Evolutionary conservation across 2,113 vertebrate genomes (phyloP), one percentile per base, ranked within the genome.

Genomic region (Motacilla alba): DNA sequence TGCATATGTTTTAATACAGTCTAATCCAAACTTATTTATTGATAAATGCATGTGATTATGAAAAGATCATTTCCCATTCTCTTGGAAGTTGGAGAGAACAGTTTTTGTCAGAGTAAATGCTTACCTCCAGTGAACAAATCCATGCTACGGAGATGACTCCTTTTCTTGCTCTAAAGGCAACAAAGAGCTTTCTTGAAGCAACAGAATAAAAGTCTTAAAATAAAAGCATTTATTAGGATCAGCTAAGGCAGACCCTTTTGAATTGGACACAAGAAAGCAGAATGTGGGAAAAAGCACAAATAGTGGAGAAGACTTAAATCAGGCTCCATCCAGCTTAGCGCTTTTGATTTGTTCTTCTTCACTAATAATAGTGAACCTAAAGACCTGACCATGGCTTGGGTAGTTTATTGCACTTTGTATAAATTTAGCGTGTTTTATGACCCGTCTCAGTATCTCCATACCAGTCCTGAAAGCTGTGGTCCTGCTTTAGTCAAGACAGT

Each of bases 1-100:
- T 50, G 93, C 85, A 90, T 95, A 95, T 89, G 64, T 93, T 94
- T 96, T 82, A 60, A 74, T 90, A 47, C 93, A 81, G 50, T 95
- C 96, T 92, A 93, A 85, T 95, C 81, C 86, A 72, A 84, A 94
- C 76, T 89, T 97, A 96, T 91, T 94, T 97, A 97, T 96, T 96
- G 86, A 82, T 90, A 95, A 91, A 81, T 96, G 92, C 95, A 94
- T 95, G 89, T 89, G 90, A 75, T 87, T 90, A 87, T 33, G 76
- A 60, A 87, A 88, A 86, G 83, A 70, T 69, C 58, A 24, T 53
- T 70, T 72, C 66, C 60, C 39, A 67, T 75, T 69, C 63, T 64
- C 59, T 85, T 83, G 70, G 35, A 93, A 85, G 66, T 39, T 75
- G 50, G 89, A 89, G 55, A 92, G 87, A 62, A 81, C 53, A 49